Percentiles rank a stretch among this genome's conserved stretches.
Conservation (phyloP, 1,140 invertebrate genomes). For the Apis florea region DNA sequence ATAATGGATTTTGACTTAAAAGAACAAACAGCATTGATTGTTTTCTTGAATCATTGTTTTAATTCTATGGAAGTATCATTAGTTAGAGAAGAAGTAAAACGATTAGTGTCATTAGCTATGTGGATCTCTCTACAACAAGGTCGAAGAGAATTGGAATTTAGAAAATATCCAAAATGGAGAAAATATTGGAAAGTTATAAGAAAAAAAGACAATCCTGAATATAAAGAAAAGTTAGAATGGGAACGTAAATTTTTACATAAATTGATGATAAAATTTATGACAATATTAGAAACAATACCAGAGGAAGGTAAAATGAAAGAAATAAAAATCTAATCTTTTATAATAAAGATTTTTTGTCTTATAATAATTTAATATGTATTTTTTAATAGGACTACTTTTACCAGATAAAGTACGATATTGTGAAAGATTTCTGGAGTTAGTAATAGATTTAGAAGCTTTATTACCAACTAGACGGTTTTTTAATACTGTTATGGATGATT, state of each 20-base stretch:
- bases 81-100: constrained; percentile 95
- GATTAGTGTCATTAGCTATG: constrained; percentile 95
- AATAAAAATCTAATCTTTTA: not conserved
- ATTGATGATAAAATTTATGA: constrained; percentile 95
- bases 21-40: constrained; percentile 93
- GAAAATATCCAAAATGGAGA: constrained; percentile 91
- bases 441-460: constrained; percentile 97
- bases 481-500: constrained; percentile 97
- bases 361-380: constrained; percentile 29
- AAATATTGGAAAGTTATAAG: constrained; percentile 96
- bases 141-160: constrained; percentile 92
- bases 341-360: not conserved
- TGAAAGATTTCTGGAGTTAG: constrained; percentile 96
- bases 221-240: constrained; percentile 89
- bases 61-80: constrained; percentile 98
- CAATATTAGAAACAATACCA: constrained; percentile 89
- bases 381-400: constrained; percentile 79
- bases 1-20: constrained; percentile 82
- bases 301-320: constrained; percentile 80
- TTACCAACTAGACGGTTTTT: constrained; percentile 98
- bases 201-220: constrained; percentile 90
- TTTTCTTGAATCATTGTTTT: constrained; percentile 98
- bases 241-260: constrained; percentile 93
- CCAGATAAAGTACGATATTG: constrained; percentile 89
- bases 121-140: constrained; percentile 95